Evolutionary conservation across 2,888 invertebrate species (phyloP).

Genomic region (Mesopsocus fuscifrons): DNA sequence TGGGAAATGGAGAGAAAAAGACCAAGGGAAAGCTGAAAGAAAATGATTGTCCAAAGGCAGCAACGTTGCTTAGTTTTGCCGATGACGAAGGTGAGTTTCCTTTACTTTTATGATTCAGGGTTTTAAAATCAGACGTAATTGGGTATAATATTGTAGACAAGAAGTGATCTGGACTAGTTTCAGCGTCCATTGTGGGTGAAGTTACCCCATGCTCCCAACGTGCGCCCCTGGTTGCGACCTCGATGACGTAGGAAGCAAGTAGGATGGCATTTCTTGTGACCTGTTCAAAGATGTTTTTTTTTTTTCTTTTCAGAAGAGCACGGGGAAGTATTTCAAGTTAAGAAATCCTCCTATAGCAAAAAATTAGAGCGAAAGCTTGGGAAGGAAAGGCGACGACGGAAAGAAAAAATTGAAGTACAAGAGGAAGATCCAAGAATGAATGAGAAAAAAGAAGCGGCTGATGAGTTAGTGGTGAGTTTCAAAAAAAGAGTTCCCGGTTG

Average conservation of each 20-base stretch:
- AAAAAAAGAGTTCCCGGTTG: no score
- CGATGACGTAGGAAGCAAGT: no score
- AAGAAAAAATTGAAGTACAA: slow-evolving; percentile 26
- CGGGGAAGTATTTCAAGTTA: slow-evolving; percentile 83
- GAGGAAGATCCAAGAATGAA: slow-evolving; percentile 27
- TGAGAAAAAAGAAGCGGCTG: slow-evolving; percentile 47
- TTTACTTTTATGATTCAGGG: background rate
- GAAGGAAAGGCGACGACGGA: slow-evolving; percentile 47
- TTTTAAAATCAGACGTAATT: no score
- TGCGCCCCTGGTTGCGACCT: no score
- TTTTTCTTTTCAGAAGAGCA: no score
- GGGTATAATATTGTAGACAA: no score
- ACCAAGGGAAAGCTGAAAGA: slow-evolving; percentile 18
- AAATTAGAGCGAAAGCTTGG: slow-evolving; percentile 68
- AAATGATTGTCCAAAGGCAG: slow-evolving; percentile 17
- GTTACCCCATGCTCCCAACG: no score
- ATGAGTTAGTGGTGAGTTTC: slow-evolving; percentile 42
- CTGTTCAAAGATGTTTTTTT: no score
- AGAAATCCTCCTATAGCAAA: slow-evolving; percentile 87
- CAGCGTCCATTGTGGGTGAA: no score
- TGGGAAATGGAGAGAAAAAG: slow-evolving; percentile 15
- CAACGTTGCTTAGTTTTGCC: slow-evolving; percentile 10
- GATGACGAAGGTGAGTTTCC: slow-evolving; percentile 13
- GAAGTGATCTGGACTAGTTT: no score
- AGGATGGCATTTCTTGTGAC: no score